phyloP scores from a whole-genome alignment of 2,113 vertebrate species.

The Datnioides undecimradiatus region DNA sequence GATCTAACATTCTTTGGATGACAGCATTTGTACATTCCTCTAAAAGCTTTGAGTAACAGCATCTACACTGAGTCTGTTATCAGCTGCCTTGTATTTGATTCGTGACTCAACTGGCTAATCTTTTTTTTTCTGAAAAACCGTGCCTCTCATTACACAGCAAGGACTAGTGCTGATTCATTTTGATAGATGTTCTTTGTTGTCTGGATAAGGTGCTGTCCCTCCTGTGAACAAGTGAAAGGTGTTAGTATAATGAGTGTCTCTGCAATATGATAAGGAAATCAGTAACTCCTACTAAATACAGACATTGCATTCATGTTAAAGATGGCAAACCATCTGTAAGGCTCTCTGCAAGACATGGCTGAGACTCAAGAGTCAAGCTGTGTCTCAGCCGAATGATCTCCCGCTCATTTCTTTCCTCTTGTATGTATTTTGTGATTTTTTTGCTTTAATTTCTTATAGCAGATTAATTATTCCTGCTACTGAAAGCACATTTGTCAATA shows the following conservation, averaged over 20 bases:
- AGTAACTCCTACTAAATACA: constrained; percentile 10
- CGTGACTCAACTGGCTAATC: constrained; percentile 13
- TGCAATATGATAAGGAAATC: constrained; percentile 25
- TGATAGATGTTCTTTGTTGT: constrained; percentile 36
- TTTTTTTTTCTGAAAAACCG: constrained; percentile 17
- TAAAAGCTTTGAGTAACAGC: constrained; percentile 31
- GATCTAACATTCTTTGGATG: constrained; percentile 26
- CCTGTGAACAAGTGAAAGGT: constrained; percentile 35
- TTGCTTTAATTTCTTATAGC: constrained; percentile 28
- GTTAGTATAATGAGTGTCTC: constrained; percentile 31
- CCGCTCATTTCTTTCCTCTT: not conserved
- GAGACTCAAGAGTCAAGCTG: constrained; percentile 1
- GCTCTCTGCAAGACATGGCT: not conserved
- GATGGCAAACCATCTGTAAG: not conserved
- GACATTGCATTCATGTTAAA: constrained; percentile 1
- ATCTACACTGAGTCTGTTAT: constrained; percentile 6
- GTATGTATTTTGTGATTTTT: constrained; percentile 42
- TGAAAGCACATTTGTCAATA: constrained; percentile 21
- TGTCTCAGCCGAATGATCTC: not conserved
- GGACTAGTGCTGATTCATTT: constrained; percentile 7
- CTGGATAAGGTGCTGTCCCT: constrained; percentile 27
- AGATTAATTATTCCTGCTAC: constrained; percentile 52
- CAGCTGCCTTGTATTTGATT: constrained; percentile 28
- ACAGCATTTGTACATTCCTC: constrained; percentile 59
- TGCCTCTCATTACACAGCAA: constrained; percentile 43